Base-by-base conservation (phyloP, 1,140 invertebrate genomes). In the Leptoteleia sp. region DNA sequence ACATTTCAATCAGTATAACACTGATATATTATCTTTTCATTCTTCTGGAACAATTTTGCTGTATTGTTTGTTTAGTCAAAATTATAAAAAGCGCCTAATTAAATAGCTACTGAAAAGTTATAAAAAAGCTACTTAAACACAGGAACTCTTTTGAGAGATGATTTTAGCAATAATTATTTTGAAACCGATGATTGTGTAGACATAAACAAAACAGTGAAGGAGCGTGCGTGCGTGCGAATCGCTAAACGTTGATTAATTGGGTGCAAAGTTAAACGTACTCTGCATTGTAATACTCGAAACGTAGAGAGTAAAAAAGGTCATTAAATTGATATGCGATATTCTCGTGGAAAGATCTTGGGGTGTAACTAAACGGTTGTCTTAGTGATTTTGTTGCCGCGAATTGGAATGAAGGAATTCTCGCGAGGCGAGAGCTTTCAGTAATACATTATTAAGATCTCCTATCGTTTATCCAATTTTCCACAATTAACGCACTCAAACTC, bases 251-350 rank as follows among this genome's bases (percentile, higher is more conserved):
- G 76, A 79, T 81, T 79, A 79, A 79, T 81, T 38, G 80, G 65
- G 70, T 78, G 68, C 80, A 81, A 81, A 81, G 80, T 79, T 79
- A 73, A 79, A 79, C 43, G 68, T 73, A 73, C 76, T 80, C 59
- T 61, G 59, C 64, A 68, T 65, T 79, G 71, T 77, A 59, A 65
- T 72, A 3, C 6, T 48, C 68, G 57, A 50, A 38, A 79, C 57
- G 71, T 67, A 48, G 37, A 72, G 52, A 75, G 54, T 61, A 76
- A 71, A 81, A 79, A 81, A 77, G 72, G 59, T 81, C 79, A 77
- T 84, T 83, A 83, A 83, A 84, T 83, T 82, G 83, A 84, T 84
- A 82, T 62, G 38, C 72, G 81, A 83, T 84, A 82, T 61, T 67
- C 38, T 16, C 43, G 72, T 59, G 55, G 78, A 81, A 80, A 80